Evolutionary conservation across 2,888 invertebrate species (phyloP).

Genomic region (Drosophila quinaria): DNA sequence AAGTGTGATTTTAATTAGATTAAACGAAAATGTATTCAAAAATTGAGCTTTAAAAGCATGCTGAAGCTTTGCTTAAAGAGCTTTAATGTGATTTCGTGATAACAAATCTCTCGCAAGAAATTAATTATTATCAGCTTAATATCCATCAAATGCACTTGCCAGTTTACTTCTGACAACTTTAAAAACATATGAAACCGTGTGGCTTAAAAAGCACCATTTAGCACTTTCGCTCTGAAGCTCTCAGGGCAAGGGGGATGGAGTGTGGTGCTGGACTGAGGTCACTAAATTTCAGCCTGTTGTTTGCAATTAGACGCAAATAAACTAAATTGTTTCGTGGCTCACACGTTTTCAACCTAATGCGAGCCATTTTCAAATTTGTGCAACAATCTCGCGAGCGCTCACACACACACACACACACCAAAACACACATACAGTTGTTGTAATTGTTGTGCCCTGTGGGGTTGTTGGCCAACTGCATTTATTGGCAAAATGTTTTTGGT

Average conservation of each 20-base stretch:
- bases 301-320: constrained; percentile 69
- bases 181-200: not conserved
- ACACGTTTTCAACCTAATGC: constrained; percentile 39
- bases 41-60: not conserved
- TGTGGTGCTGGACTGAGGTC: not conserved
- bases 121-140: not conserved
- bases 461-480: constrained; percentile 52
- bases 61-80: not conserved
- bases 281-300: constrained; percentile 46
- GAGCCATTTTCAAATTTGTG: constrained; percentile 54
- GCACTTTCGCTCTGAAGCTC: constrained; percentile 20
- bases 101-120: not conserved
- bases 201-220: not conserved
- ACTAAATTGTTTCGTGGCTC: constrained; percentile 70
- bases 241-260: not conserved
- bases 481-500: constrained; percentile 50
- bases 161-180: not conserved
- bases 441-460: not conserved
- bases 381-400: constrained; percentile 33
- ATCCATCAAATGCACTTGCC: not conserved
- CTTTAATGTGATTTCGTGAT: not conserved
- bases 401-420: constrained; percentile 19
- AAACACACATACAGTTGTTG: constrained; percentile 10
- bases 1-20: not conserved
- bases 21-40: not conserved